A percentile compares a stretch with the other conserved stretches of the same genome.
phyloP scores from a whole-genome alignment of 2,888 invertebrate genomes.

The Apamea epomidion region DNA sequence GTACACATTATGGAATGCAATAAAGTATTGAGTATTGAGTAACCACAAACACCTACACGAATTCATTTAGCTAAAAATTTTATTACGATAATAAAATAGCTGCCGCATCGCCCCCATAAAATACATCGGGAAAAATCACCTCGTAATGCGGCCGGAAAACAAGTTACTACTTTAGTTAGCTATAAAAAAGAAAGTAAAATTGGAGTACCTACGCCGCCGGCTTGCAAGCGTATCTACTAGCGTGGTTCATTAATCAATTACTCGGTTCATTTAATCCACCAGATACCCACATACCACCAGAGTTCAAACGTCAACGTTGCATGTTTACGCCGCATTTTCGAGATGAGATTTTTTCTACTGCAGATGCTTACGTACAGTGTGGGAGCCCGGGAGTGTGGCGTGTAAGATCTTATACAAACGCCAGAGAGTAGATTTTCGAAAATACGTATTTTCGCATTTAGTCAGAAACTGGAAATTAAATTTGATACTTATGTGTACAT shows the following conservation, averaged over 20 bases:
- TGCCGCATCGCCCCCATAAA: neutral
- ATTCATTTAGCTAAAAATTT: neutral
- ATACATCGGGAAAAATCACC: neutral
- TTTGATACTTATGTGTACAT: neutral
- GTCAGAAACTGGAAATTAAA: too few species aligned
- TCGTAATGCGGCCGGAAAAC: neutral
- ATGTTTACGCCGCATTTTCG: slow-evolving; percentile 23
- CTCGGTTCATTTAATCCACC: slow-evolving; percentile 31
- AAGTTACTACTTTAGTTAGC: slow-evolving; percentile 1
- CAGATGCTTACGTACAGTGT: too few species aligned
- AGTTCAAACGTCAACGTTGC: slow-evolving; percentile 42
- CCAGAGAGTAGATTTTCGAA: neutral
- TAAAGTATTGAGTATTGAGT: too few species aligned
- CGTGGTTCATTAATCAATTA: slow-evolving; percentile 49
- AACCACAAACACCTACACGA: neutral
- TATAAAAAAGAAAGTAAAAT: slow-evolving; percentile 12
- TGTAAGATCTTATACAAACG: neutral
- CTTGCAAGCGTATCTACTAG: neutral
- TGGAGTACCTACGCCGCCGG: neutral
- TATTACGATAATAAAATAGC: neutral
- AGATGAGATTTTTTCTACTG: slow-evolving; percentile 1
- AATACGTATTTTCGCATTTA: too few species aligned
- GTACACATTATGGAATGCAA: too few species aligned
- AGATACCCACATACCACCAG: slow-evolving; percentile 2
- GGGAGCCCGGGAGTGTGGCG: too few species aligned